Base-by-base conservation (phyloP, 2,888 invertebrate genomes). In the Caenorhabditis zanzibari region DNA sequence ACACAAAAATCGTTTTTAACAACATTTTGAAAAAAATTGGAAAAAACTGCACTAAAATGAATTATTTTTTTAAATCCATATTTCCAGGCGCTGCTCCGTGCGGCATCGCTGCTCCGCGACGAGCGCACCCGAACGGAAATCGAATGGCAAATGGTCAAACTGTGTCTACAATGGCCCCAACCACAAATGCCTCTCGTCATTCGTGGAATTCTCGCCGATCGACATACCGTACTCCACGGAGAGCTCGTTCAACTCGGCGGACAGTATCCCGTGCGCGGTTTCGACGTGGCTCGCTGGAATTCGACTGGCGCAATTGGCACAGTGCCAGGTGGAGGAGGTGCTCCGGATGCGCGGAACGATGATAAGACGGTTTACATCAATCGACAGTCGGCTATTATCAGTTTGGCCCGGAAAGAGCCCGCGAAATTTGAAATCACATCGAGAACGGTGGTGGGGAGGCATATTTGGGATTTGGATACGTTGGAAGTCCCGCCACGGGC, bases 241-340 rank as follows among this genome's bases (percentile, higher is more conserved):
- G 86, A 88, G n/a, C 64, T 91, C 12, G 82, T 90, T n/a, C 76
- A 84, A 3, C 74, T 86, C 61, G 82, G 85, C 10, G 86, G 88
- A 24, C 91, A 91, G 73, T 91, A 76, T 68, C 91, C 91, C 6
- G 79, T 91, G 47, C 88, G 88, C 41, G 89, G 90, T 26, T 91
- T 91, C 74, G 85, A 86, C 9, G 87, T 90, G 14, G 68, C 88
- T 4, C 84, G 88, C 38, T 91, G 90, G 91, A 90, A 89, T 71
- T 91, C 91, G 12, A 41, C 69, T 24, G 69, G 49, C 10, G 64
- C 28, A 2, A 7, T 90, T 12, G 38, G 38, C 12, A 38, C 38
- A 2, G 59, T 80, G 9, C 85, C 82, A 54, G 75, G 68, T 16
- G 71, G 44, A 10, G 64, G 61, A n/a, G 56, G 66, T 19, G 47